These are phyloP conservation scores for Drosophila cardini DNA, from an alignment of 1,140 invertebrate genomes.

Conservation along the genomic window DNA sequence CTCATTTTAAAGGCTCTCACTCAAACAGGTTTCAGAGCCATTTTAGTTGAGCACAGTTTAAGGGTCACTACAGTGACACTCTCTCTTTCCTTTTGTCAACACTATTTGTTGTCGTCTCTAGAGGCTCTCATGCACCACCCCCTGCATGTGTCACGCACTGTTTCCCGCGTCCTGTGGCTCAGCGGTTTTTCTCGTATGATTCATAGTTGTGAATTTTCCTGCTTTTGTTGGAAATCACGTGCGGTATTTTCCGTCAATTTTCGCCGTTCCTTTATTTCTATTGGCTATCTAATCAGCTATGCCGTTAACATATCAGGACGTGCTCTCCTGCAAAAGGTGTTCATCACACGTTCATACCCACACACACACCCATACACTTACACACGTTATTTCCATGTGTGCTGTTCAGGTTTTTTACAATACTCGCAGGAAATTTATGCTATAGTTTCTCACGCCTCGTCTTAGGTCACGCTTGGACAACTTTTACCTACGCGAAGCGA, in stretches of 20 bases:
- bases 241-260: conserved; percentile 78
- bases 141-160: conserved; percentile 48
- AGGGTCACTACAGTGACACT: no score
- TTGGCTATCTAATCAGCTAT: conserved; percentile 56
- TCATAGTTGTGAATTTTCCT: conserved; percentile 67
- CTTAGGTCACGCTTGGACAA: conserved; percentile 69
- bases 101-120: neutral
- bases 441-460: conserved; percentile 77
- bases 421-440: conserved; percentile 51
- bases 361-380: conserved; percentile 43
- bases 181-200: conserved; percentile 53
- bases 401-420: conserved; percentile 66
- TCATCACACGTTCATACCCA: conserved; percentile 52
- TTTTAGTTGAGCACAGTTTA: no score
- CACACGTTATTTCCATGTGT: conserved; percentile 76
- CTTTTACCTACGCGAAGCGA: conserved; percentile 67
- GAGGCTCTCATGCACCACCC: conserved; percentile 15
- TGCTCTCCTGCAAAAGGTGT: conserved; percentile 55
- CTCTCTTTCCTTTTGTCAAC: neutral
- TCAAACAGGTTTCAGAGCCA: no score
- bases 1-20: no score
- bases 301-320: conserved; percentile 60
- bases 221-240: conserved; percentile 79
- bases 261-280: conserved; percentile 14
- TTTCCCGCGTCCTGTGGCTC: conserved; percentile 42